These are phyloP conservation scores for Choloepus didactylus DNA, from an alignment of 2,797 vertebrate genomes.

Conservation along the genomic window DNA sequence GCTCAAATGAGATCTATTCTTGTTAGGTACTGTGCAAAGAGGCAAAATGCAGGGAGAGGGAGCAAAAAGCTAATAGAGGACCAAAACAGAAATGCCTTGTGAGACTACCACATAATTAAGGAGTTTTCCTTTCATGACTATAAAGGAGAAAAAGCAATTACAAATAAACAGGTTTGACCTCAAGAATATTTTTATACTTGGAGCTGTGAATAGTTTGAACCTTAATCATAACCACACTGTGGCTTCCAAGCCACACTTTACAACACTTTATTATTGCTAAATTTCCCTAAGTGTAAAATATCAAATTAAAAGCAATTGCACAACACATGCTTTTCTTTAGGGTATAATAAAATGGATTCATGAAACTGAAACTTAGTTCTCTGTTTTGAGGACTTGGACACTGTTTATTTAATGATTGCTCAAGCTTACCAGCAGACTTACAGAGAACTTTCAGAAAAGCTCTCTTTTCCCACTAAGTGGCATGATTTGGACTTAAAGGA, in stretches of 20 bases:
- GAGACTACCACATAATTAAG: neutral
- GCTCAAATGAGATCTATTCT: neutral
- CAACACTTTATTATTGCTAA: conserved; percentile 20
- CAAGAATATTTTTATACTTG: neutral
- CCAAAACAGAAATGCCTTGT: neutral
- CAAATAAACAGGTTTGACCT: neutral
- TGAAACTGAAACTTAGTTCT: neutral
- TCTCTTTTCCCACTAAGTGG: neutral
- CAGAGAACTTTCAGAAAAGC: neutral
- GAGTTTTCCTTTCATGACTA: neutral
- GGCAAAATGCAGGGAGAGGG: neutral
- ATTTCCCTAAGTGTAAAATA: conserved; percentile 56
- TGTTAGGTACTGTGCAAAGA: neutral
- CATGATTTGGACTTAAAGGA: neutral
- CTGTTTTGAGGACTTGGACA: neutral
- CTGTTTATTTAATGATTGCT: conserved; percentile 25
- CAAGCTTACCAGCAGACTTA: neutral
- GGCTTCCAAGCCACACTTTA: neutral
- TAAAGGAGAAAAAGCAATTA: conserved; percentile 2
- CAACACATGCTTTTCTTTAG: conserved; percentile 11
- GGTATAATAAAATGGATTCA: conserved; percentile 16
- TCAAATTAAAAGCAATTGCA: conserved; percentile 47
- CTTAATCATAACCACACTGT: neutral
- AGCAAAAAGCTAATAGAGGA: neutral
- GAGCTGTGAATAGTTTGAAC: neutral